Evolutionary conservation across 92 coral and sea anemone species (phyloP).

Genomic region (Epizoanthus stellaris): DNA sequence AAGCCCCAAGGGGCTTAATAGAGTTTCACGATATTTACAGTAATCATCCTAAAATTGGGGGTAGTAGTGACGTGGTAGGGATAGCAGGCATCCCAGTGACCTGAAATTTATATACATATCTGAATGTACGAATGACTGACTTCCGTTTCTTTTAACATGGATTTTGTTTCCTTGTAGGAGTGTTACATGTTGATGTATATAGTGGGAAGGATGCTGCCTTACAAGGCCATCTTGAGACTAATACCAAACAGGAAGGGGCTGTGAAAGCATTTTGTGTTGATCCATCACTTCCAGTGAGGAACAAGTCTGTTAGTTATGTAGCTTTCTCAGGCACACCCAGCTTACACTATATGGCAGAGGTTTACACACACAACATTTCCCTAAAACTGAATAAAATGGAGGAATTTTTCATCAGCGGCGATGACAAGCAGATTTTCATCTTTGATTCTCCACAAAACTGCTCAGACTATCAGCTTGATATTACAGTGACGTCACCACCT

Average conservation of each 20-base stretch:
- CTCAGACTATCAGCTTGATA: constrained; percentile 65
- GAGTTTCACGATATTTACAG: too few relatives aligned
- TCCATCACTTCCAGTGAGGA: neutral
- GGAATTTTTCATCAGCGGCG: neutral
- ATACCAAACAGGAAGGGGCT: neutral
- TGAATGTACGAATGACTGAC: too few relatives aligned
- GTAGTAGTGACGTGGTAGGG: too few relatives aligned
- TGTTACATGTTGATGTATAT: constrained; percentile 9
- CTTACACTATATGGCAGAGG: constrained; percentile 47
- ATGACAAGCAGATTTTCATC: constrained; percentile 35
- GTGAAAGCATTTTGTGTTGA: constrained; percentile 8
- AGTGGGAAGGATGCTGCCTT: neutral
- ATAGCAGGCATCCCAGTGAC: too few relatives aligned
- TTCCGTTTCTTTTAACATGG: too few relatives aligned
- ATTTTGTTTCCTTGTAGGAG: neutral
- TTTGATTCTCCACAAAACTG: constrained; percentile 34
- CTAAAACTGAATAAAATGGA: constrained; percentile 17
- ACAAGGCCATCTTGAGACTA: constrained; percentile 5
- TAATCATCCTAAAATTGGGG: too few relatives aligned
- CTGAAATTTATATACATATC: too few relatives aligned
- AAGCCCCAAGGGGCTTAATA: too few relatives aligned
- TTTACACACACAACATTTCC: constrained; percentile 9
- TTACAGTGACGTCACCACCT: constrained; percentile 63
- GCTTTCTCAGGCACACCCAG: constrained; percentile 66
- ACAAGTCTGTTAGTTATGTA: neutral